These are phyloP conservation scores for Drosophila meridionalis DNA, from an alignment of 2,888 invertebrate genomes.

Conservation along the genomic window DNA sequence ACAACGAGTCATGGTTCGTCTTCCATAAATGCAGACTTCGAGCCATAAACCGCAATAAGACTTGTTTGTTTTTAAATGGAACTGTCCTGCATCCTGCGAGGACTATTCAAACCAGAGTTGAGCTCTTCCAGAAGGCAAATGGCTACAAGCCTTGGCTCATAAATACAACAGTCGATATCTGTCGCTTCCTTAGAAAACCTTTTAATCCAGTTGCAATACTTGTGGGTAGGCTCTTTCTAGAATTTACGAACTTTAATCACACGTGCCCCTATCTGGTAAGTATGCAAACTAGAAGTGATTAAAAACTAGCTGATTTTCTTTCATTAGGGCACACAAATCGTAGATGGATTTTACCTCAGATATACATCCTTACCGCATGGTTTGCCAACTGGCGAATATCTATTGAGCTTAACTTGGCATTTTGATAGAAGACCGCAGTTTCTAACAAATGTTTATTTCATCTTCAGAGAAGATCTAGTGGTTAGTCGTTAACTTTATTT, in stretches of 20 bases:
- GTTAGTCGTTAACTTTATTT: too few relatives aligned
- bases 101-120: conserved; percentile 14
- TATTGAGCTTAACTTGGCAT: too few relatives aligned
- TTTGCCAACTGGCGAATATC: too few relatives aligned
- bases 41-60: conserved; percentile 37
- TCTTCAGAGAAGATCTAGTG: too few relatives aligned
- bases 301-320: too few relatives aligned
- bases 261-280: neutral
- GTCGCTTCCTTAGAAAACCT: neutral
- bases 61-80: conserved; percentile 21
- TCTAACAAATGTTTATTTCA: too few relatives aligned
- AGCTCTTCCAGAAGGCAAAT: conserved; percentile 14
- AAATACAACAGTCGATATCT: conserved; percentile 14
- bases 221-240: neutral
- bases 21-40: conserved; percentile 43
- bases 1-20: conserved; percentile 44
- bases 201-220: neutral
- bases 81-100: conserved; percentile 24
- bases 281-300: too few relatives aligned
- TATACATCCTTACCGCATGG: too few relatives aligned
- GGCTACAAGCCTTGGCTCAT: conserved; percentile 51
- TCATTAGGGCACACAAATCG: too few relatives aligned
- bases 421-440: too few relatives aligned
- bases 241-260: conserved; percentile 3
- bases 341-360: too few relatives aligned